Evolutionary conservation across 2,797 vertebrate genomes (phyloP), one percentile per base, ranked within the genome.

Genomic region (Sarcoramphus papa): DNA sequence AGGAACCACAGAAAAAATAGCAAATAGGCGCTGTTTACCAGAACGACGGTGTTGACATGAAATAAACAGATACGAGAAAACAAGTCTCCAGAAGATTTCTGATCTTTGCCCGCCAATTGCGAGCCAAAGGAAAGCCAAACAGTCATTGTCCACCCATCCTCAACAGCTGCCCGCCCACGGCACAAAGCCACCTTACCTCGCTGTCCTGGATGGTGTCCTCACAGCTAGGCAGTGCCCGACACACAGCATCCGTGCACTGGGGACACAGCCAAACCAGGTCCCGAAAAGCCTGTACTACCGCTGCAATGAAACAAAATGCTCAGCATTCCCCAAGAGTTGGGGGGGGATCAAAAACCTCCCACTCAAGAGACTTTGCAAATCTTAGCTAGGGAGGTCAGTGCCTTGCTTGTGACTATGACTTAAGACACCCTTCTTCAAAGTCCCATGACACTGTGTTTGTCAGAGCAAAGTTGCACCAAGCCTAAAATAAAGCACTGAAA

Each of bases 261-360:
- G 99, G 99, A 96, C 99, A 99, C 89, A 99, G 98, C 99, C 99
- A 99, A 8, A 99, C 98, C 98, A 99, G 98, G 97, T 99, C 99
- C 64, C 99, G 98, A 96, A 99, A 99, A 2, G 98, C 98, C 97
- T 99, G 99, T 54, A 99, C 98, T 77, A 99, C 99, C 7, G 98
- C 99, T 99, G 93, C 35, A 90, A 84, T 10, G 77, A 51, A 92
- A 96, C 19, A 53, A 16, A 59, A 27, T 2, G 14, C 17, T 93
- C 57, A 97, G 86, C 51, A n/a, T 31, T 45, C 15, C 60, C 74
- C n/a, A 74, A 6, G 21, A 48, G 41, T 6, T 63, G 5, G 31
- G 21, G 16, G 9, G 25, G 25, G 21, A 35, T 33, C 50, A 14
- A 75, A 47, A 9, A 12, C 6, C 5, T 6, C 2, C 3, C 14